phyloP scores from a whole-genome alignment of 2,797 vertebrate species.

The Diglossa cyanea region DNA sequence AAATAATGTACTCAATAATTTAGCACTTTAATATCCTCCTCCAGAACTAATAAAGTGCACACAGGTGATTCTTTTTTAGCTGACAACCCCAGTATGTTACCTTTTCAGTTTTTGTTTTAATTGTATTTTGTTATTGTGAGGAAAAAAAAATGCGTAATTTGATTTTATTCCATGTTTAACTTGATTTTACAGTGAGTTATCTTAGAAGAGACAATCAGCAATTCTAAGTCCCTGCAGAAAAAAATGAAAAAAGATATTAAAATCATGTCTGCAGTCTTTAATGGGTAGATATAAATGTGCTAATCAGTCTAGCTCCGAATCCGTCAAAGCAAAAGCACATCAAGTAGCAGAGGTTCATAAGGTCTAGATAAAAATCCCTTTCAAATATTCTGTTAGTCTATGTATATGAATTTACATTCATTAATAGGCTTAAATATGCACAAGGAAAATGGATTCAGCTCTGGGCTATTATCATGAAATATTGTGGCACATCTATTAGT shows the following conservation, averaged over 20 bases:
- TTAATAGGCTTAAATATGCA: slow-evolving; percentile 15
- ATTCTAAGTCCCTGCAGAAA: not conserved
- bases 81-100: not conserved
- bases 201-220: not conserved
- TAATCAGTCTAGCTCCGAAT: not conserved
- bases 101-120: not conserved
- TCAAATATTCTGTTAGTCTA: not conserved
- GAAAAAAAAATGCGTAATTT: not conserved
- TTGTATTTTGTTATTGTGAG: not conserved
- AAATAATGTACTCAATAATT: not conserved
- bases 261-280: not conserved
- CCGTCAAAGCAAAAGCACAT: slow-evolving; percentile 24
- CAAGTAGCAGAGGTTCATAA: not conserved
- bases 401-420: not conserved
- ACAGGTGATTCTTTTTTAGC: not conserved
- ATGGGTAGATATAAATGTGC: not conserved
- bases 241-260: not conserved
- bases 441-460: not conserved
- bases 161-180: not conserved
- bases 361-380: slow-evolving; percentile 33
- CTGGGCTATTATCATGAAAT: not conserved
- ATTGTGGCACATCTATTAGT: not conserved
- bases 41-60: not conserved
- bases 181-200: slow-evolving; percentile 2
- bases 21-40: not conserved